These are phyloP conservation scores for Ctenochaetus hawaiiensis DNA, from an alignment of 2,797 vertebrate species.

Conservation along the genomic window DNA sequence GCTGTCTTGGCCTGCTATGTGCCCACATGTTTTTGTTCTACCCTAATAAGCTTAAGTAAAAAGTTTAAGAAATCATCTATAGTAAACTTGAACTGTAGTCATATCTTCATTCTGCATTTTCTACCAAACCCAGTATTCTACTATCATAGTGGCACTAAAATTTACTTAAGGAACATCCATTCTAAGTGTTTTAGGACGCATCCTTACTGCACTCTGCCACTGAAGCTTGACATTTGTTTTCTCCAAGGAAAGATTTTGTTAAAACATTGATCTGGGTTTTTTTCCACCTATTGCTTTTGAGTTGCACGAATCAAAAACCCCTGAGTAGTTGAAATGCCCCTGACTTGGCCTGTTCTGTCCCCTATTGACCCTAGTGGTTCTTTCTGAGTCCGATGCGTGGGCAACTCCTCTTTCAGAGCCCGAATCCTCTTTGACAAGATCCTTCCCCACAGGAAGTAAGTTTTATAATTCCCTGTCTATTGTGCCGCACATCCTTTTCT, in stretches of 20 bases:
- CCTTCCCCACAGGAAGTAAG: slow-evolving; percentile 98
- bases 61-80: too few relatives aligned
- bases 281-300: neutral
- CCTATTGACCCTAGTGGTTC: slow-evolving; percentile 84
- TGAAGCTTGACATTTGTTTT: slow-evolving; percentile 7
- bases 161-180: neutral
- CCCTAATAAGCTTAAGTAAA: too few relatives aligned
- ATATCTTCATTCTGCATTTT: neutral
- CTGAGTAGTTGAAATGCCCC: slow-evolving; percentile 21
- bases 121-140: neutral
- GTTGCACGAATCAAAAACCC: slow-evolving; percentile 1
- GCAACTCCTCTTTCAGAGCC: slow-evolving; percentile 83
- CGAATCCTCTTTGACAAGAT: slow-evolving; percentile 90
- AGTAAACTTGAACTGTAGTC: neutral
- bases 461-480: slow-evolving; percentile 63
- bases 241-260: slow-evolving; percentile 3
- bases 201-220: neutral
- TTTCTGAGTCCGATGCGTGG: slow-evolving; percentile 86
- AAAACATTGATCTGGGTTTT: slow-evolving; percentile 12
- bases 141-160: neutral
- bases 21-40: neutral
- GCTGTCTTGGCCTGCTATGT: neutral
- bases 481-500: slow-evolving; percentile 32
- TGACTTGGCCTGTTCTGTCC: slow-evolving; percentile 75
- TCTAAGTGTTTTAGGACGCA: neutral